Conservation (phyloP, 1,140 invertebrate genomes). For the Anoplolepis gracilipes region DNA sequence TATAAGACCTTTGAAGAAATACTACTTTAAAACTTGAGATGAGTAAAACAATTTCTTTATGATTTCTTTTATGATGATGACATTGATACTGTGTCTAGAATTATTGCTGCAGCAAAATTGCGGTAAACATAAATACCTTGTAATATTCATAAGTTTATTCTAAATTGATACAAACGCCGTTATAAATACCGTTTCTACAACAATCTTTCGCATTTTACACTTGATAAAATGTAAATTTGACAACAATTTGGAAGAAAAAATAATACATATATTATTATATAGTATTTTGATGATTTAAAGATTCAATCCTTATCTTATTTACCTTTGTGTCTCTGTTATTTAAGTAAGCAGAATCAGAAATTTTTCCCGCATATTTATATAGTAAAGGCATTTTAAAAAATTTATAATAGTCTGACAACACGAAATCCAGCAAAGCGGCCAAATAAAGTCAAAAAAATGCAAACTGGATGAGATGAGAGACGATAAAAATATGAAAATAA, state of each 20-base stretch:
- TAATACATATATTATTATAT: not conserved
- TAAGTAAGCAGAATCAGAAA: constrained; percentile 54
- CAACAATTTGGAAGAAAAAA: not conserved
- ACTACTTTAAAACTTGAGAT: constrained; percentile 15
- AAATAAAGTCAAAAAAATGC: not conserved
- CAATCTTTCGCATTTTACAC: not conserved
- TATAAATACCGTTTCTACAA: not conserved
- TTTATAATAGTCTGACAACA: constrained; percentile 51
- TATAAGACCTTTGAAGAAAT: not conserved
- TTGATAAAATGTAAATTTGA: not conserved
- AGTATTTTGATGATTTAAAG: not conserved
- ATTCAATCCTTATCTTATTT: not conserved
- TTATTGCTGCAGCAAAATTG: not conserved
- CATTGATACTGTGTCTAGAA: constrained; percentile 17
- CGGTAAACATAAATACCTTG: not conserved
- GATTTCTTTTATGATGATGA: no score
- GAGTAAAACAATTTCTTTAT: not conserved
- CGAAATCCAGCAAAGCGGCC: constrained; percentile 10
- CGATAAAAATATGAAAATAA: not conserved
- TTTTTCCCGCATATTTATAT: not conserved
- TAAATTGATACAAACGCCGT: not conserved
- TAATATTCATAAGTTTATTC: not conserved
- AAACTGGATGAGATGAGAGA: constrained; percentile 21
- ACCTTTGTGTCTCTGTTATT: constrained; percentile 5
- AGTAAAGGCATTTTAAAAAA: constrained; percentile 18